phyloP scores from a whole-genome alignment of 2,888 invertebrate species.

The Drosophila borealis region DNA sequence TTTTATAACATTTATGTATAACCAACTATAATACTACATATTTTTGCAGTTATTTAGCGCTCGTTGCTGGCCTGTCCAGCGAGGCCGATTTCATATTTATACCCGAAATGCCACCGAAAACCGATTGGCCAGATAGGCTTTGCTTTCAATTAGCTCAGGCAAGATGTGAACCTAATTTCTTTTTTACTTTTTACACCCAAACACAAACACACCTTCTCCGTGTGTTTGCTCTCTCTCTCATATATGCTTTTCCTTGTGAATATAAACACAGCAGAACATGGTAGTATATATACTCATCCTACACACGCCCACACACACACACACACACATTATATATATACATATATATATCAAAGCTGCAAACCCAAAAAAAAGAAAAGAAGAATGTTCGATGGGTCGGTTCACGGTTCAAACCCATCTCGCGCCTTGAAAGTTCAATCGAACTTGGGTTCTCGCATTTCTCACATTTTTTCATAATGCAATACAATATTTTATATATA shows the following conservation, averaged over 20 bases:
- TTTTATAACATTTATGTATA: conserved; percentile 29
- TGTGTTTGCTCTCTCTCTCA: conserved; percentile 4
- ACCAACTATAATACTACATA: conserved; percentile 42
- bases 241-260: conserved; percentile 30
- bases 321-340: not conserved
- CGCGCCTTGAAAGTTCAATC: no score
- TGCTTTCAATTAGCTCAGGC: conserved; percentile 91
- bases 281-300: not conserved
- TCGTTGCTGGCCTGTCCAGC: conserved; percentile 92
- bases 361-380: no score
- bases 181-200: not conserved
- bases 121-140: conserved; percentile 91
- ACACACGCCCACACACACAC: conserved; percentile 7
- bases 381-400: no score
- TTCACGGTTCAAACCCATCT: no score
- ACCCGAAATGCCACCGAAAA: conserved; percentile 93
- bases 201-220: conserved; percentile 20
- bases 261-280: conserved; percentile 16
- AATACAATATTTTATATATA: no score
- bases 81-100: conserved; percentile 96
- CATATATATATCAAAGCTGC: not conserved
- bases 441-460: no score
- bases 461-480: no score
- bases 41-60: conserved; percentile 91
- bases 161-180: conserved; percentile 77